Conservation (phyloP, 2,113 vertebrate genomes). For the Spizaetus ornatus region DNA sequence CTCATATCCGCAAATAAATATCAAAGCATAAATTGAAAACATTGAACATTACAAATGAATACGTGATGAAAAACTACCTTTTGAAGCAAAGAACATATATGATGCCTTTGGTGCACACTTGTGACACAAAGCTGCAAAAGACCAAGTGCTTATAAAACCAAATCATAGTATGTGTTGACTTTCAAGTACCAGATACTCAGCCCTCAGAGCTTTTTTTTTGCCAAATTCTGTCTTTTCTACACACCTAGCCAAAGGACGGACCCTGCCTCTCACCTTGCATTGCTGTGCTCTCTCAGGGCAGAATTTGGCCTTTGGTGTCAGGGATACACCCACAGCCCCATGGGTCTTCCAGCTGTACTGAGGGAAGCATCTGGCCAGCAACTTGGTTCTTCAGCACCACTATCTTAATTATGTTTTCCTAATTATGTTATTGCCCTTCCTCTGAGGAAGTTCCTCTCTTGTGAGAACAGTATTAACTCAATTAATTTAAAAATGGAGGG, state of each 20-base stretch:
- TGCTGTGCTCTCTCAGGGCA: neutral
- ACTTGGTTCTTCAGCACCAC: neutral
- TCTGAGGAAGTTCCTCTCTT: neutral
- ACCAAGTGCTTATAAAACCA: neutral
- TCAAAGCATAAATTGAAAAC: neutral
- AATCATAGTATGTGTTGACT: neutral
- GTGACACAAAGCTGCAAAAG: neutral
- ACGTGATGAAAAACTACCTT: neutral
- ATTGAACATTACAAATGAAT: neutral
- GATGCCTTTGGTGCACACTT: neutral
- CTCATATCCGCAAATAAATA: neutral
- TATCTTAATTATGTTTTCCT: conserved; percentile 24
- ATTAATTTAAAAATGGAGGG: conserved; percentile 13
- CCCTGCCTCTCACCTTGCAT: neutral
- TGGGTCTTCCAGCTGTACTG: neutral
- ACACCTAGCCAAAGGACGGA: neutral
- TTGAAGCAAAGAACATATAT: neutral
- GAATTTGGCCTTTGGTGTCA: neutral
- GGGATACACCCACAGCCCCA: neutral
- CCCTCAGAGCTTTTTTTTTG: neutral
- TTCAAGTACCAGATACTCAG: neutral
- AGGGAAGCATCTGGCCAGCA: neutral
- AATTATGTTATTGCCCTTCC: conserved; percentile 35
- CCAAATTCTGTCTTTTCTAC: neutral
- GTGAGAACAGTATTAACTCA: neutral